phyloP scores from a whole-genome alignment of 2,888 invertebrate species.

The Drosophila ustulata region DNA sequence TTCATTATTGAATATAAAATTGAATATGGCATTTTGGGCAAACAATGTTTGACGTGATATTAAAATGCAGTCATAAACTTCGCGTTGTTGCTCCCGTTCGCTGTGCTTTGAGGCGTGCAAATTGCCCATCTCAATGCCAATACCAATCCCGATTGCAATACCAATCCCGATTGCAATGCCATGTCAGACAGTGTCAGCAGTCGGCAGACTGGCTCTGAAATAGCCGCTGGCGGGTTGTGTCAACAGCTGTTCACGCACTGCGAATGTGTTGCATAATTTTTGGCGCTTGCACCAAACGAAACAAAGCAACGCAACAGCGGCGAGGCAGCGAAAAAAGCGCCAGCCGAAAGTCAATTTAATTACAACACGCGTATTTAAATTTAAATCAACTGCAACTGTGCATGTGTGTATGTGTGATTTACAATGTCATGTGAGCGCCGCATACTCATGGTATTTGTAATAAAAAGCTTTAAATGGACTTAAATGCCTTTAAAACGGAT shows the following conservation, averaged over 20 bases:
- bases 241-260: conserved; percentile 64
- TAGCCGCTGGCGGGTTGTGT: conserved; percentile 64
- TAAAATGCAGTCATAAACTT: conserved; percentile 74
- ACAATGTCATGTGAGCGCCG: conserved; percentile 40
- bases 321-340: conserved; percentile 11
- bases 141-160: background rate
- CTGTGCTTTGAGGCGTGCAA: conserved; percentile 59
- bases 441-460: conserved; percentile 39
- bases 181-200: conserved; percentile 39
- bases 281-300: conserved; percentile 40
- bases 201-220: conserved; percentile 51
- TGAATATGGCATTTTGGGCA: conserved; percentile 57
- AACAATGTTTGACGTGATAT: conserved; percentile 73
- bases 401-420: conserved; percentile 41
- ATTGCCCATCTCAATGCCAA: conserved; percentile 67
- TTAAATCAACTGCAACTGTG: conserved; percentile 55
- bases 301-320: background rate
- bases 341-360: conserved; percentile 69
- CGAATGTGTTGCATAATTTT: conserved; percentile 64
- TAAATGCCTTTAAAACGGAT: conserved; percentile 53
- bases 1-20: conserved; percentile 66
- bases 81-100: conserved; percentile 7
- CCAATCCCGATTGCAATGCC: too few species aligned
- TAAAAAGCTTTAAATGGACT: conserved; percentile 47
- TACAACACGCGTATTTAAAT: conserved; percentile 63